Base-by-base conservation (phyloP, 1,140 invertebrate species). In the Polypedilum pembai region DNA sequence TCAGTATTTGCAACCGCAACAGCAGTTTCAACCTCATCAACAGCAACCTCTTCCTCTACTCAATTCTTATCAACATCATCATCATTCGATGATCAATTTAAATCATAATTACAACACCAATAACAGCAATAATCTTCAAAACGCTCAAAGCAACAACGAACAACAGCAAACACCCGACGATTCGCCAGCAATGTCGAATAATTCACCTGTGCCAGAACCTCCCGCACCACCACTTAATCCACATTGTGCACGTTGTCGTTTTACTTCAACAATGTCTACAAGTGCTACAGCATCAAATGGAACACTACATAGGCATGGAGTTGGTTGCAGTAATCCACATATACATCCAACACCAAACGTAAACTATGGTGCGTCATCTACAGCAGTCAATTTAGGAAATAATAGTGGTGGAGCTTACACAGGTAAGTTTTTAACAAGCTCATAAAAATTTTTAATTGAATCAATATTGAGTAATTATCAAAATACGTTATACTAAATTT, bases 61-160 rank as follows among this genome's bases (percentile, higher is more conserved):
- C n/a, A 20, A 69, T 69, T 69, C 17, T 10, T 33, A 33, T 33
- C 17, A 18, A 7, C 65, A 69, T n/a, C 65, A 69, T 69, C 65
- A 21, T 69, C 65, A 69, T 69, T 69, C 65, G 20, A 69, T 69
- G 65, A 69, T 69, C 3, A 69, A 69, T 69, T 21, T 69, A 69
- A 69, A 69, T 18, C 17, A 69, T 21, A 69, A 18, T 18, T 18
- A 69, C 18, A 69, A 18, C 8, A 33, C 65, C 15, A 69, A 18
- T 18, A 18, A 18, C n/a, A 33, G 24, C 24, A 33, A 33, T 33
- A 33, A 33, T 33, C 24, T 33, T 3, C 24, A 33, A 33, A 33
- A 33, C 24, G 24, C 24, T 33, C 24, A 33, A 33, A 33, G 24
- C 24, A 33, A 33, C 24, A 33, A 33, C 24, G 24, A 33, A 33